Conservation (phyloP, 2,888 invertebrate species). For the Catocala fraxini region DNA sequence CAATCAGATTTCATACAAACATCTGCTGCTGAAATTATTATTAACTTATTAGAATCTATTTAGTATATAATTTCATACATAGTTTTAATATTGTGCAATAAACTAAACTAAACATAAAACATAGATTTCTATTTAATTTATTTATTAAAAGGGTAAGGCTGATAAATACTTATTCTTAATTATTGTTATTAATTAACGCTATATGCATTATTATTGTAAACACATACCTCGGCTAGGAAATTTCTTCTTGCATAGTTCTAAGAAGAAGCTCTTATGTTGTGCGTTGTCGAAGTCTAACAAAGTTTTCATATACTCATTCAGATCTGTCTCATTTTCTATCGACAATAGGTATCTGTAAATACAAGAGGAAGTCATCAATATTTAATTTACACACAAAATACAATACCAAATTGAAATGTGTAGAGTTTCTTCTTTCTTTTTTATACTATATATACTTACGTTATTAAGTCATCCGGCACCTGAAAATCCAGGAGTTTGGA, state of each 20-base stretch:
- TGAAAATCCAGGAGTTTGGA: conserved; percentile 90
- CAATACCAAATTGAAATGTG: no score
- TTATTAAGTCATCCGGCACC: conserved; percentile 90
- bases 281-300: conserved; percentile 90
- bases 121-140: neutral
- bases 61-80: neutral
- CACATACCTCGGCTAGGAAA: conserved; percentile 75
- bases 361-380: conserved; percentile 1
- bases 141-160: neutral
- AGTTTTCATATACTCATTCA: conserved; percentile 93
- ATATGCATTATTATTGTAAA: neutral
- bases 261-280: conserved; percentile 90
- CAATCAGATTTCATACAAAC: no score
- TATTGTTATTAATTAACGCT: no score
- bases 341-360: conserved; percentile 90
- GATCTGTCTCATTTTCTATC: conserved; percentile 91
- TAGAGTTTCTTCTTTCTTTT: no score
- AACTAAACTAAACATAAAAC: neutral
- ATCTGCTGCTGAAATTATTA: no score
- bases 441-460: conserved; percentile 77
- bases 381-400: no score
- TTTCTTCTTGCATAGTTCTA: conserved; percentile 86
- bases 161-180: neutral
- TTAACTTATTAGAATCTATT: neutral
- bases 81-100: conserved; percentile 7